Evolutionary conservation across 2,888 invertebrate species (phyloP), one percentile per base, ranked within the genome.

Genomic region (Cephus pygmeus): DNA sequence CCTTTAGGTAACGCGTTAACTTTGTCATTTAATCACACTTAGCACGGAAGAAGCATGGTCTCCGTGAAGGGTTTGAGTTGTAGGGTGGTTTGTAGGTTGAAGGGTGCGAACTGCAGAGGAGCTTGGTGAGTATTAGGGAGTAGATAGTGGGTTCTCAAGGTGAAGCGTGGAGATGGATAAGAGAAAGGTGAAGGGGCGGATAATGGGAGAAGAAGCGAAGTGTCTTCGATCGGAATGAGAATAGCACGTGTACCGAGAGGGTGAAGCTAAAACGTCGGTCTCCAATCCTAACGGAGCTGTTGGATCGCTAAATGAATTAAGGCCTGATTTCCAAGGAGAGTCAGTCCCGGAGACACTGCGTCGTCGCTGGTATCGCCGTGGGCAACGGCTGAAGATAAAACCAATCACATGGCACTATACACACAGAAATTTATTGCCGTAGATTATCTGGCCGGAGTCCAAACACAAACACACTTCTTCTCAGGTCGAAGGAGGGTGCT

Each of bases 381-480:
- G 23, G 34, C 74, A 40, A 56, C 40, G 35, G 36, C 68, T 83
- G 81, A 86, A 90, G 90, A 90, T 89, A 90, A 90, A 89, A 90
- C 90, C 90, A 90, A 90, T 90, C 90, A 87, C 90, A 89, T 86
- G 86, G 87, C 87, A 84, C 86, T 88, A 87, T 88, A 88, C 88
- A 89, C 89, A 87, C 85, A 88, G 88, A 89, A 90, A 90, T 90
- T 90, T 90, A 90, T 90, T 90, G 88, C 89, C 85, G 85, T 85
- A 88, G 90, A 90, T 90, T 90, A 90, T 90, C 90, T 90, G 90
- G 90, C 90, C 83, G 83, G 81, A 84, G 86, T 90, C 90, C 90
- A 90, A 90, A 88, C 86, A 88, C 89, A 90, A 89, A 89, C 90
- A 89, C 90, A 87, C 89, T 89, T 89, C 88, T 89, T 87, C 85